Conservation (phyloP, 2,797 vertebrate genomes). For the Nannoperca australis region DNA sequence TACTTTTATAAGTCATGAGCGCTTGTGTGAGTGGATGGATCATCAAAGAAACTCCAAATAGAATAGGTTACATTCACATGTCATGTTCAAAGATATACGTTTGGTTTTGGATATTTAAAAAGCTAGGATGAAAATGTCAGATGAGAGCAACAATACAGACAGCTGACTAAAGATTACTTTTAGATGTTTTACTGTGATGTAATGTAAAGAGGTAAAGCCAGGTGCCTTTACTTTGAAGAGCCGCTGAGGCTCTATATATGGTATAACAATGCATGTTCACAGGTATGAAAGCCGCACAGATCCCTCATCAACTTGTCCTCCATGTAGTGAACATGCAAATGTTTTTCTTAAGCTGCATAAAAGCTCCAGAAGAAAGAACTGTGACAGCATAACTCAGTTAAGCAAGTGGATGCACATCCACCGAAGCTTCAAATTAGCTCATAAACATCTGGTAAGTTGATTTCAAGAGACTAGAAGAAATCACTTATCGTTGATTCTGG, state of each 20-base stretch:
- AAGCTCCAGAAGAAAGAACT: slow-evolving; percentile 49
- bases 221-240: slow-evolving; percentile 25
- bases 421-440: not conserved
- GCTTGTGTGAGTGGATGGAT: not conserved
- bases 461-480: not conserved
- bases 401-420: not conserved
- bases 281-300: slow-evolving; percentile 34
- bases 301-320: slow-evolving; percentile 54
- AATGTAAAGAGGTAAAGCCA: slow-evolving; percentile 25
- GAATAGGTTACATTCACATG: not conserved
- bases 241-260: slow-evolving; percentile 59
- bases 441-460: not conserved
- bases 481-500: not conserved
- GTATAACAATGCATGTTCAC: slow-evolving; percentile 24
- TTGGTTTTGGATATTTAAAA: not conserved
- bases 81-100: not conserved
- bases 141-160: slow-evolving; percentile 1
- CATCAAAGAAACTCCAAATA: not conserved
- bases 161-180: not conserved
- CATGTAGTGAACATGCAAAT: slow-evolving; percentile 58
- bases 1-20: not conserved
- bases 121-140: not conserved
- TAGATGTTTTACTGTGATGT: not conserved
- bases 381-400: slow-evolving; percentile 16
- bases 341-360: slow-evolving; percentile 70